phyloP scores from a whole-genome alignment of 2,797 vertebrate species.

The Picus viridis region DNA sequence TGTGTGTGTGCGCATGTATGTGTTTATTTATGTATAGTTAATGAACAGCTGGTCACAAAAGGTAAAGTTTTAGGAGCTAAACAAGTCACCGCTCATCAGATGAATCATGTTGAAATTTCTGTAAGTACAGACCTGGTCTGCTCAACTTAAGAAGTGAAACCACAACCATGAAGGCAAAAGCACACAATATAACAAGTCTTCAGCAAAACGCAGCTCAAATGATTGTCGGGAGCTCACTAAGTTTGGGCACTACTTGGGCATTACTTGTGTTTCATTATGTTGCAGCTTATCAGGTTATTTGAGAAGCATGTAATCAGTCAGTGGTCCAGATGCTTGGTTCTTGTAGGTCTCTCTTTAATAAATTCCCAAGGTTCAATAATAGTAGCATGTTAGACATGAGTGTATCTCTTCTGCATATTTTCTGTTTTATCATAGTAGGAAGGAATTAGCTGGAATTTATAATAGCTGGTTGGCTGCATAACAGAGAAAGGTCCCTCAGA shows the following conservation, averaged over 20 bases:
- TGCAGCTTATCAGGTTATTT: neutral
- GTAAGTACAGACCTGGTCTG: neutral
- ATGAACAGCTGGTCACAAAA: slow-evolving; percentile 1
- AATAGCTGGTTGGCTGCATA: neutral
- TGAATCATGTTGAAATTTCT: neutral
- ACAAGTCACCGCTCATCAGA: neutral
- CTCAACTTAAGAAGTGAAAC: neutral
- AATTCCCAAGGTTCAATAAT: neutral
- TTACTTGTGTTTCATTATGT: neutral
- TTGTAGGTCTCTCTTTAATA: neutral
- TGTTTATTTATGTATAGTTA: neutral
- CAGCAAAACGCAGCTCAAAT: neutral
- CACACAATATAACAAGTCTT: neutral
- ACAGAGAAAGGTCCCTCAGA: neutral
- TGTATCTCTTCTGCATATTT: neutral
- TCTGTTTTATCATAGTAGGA: neutral
- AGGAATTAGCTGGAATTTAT: slow-evolving; percentile 1
- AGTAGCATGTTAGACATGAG: neutral
- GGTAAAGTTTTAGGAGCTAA: neutral
- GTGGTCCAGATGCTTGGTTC: neutral
- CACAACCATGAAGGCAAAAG: neutral
- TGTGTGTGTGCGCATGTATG: neutral
- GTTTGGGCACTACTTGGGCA: neutral
- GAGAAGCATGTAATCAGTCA: neutral
- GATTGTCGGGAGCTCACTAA: neutral